Evolutionary conservation across 2,113 vertebrate genomes (phyloP).

Genomic region (Mugil cephalus): DNA sequence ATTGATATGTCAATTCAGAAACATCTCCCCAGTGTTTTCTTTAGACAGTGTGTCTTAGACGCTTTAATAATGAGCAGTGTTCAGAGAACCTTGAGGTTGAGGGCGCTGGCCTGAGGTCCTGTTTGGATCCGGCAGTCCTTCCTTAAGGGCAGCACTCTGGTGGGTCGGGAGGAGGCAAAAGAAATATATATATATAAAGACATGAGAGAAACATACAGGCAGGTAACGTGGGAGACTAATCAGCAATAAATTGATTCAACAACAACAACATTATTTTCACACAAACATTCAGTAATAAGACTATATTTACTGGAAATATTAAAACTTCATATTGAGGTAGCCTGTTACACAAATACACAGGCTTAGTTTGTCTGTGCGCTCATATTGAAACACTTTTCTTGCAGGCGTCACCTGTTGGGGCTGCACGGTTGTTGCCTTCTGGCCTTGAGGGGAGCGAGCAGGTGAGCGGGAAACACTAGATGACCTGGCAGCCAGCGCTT

Average conservation of each 20-base stretch:
- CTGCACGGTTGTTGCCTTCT: slow-evolving; percentile 87
- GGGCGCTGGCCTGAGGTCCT: slow-evolving; percentile 92
- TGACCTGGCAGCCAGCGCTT: slow-evolving; percentile 83
- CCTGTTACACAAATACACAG: not conserved
- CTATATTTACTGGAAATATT: too few relatives aligned
- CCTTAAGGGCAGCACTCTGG: slow-evolving; percentile 91
- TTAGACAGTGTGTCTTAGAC: slow-evolving; percentile 78
- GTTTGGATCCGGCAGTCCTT: slow-evolving; percentile 87
- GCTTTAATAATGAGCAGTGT: slow-evolving; percentile 92
- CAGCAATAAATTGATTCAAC: too few relatives aligned
- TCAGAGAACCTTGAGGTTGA: slow-evolving; percentile 96
- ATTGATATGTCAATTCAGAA: not conserved
- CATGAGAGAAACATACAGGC: slow-evolving; percentile 10
- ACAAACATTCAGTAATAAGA: too few relatives aligned
- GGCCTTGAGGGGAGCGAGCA: slow-evolving; percentile 89
- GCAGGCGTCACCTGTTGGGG: slow-evolving; percentile 90
- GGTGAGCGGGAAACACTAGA: slow-evolving; percentile 76
- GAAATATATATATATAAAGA: slow-evolving; percentile 8
- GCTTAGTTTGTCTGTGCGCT: not conserved
- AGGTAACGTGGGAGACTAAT: too few relatives aligned
- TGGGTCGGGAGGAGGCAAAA: not conserved
- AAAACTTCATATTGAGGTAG: too few relatives aligned
- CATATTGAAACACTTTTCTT: not conserved
- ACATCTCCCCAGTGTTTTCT: not conserved
- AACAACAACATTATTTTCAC: too few relatives aligned